Evolutionary conservation across 2,797 vertebrate species (phyloP).

Genomic region (Helarctos malayanus): DNA sequence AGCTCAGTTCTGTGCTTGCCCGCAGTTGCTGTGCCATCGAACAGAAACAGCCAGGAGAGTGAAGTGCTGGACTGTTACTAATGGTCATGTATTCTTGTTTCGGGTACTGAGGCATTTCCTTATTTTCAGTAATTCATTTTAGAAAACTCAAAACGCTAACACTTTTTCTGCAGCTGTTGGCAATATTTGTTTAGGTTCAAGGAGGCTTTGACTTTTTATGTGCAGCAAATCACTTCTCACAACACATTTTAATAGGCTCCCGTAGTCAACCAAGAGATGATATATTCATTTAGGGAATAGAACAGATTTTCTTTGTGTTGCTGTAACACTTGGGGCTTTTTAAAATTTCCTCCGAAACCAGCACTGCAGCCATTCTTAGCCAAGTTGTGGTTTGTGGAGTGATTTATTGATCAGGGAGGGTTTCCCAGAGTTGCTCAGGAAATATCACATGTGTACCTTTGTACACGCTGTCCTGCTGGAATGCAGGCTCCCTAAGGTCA

Average conservation of each 20-base stretch:
- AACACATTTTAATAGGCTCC: constrained; percentile 62
- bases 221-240: constrained; percentile 40
- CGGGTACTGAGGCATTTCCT: neutral
- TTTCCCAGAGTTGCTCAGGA: neutral
- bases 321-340: constrained; percentile 26
- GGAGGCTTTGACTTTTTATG: constrained; percentile 1
- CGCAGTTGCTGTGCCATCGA: neutral
- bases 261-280: constrained; percentile 49
- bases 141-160: constrained; percentile 19
- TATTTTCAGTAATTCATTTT: constrained; percentile 55
- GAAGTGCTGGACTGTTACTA: neutral
- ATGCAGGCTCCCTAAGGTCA: neutral
- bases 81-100: neutral
- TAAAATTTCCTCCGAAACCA: constrained; percentile 49
- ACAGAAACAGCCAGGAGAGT: neutral
- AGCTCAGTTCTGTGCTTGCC: neutral
- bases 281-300: constrained; percentile 55
- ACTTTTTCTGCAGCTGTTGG: constrained; percentile 17
- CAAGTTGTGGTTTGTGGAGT: constrained; percentile 11
- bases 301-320: constrained; percentile 70
- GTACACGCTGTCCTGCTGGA: neutral
- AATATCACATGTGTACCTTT: neutral
- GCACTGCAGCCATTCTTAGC: neutral
- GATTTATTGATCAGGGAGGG: neutral
- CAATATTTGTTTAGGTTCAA: constrained; percentile 45